Conservation (phyloP, 2,797 vertebrate genomes). For the Coregonus sp. region DNA sequence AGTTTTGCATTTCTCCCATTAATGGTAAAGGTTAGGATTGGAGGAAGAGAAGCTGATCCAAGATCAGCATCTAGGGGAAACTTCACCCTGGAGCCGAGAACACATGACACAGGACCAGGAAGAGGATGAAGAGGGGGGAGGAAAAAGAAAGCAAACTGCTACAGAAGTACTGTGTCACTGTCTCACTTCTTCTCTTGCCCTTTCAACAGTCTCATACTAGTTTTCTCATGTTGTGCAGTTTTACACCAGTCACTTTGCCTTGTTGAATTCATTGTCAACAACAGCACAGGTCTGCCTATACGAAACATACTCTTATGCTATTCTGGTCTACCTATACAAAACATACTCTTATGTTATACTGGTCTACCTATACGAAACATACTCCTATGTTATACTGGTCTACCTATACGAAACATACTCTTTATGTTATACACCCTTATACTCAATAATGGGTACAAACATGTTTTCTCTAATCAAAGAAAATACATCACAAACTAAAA, state of each 20-base stretch:
- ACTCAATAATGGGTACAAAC: background rate
- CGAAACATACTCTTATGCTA: too few relatives aligned
- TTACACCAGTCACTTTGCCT: background rate
- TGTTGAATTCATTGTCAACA: background rate
- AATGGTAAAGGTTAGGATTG: background rate
- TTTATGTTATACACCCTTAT: background rate
- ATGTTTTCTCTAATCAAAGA: background rate
- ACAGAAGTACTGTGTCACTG: background rate
- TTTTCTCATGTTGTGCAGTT: too few relatives aligned
- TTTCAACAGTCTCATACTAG: too few relatives aligned
- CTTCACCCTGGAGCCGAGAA: background rate
- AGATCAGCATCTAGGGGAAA: too few relatives aligned
- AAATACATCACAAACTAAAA: background rate
- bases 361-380: background rate
- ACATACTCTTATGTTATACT: too few relatives aligned
- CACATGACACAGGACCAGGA: slow-evolving; percentile 46
- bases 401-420: background rate
- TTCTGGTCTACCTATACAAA: too few relatives aligned
- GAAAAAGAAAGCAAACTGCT: background rate
- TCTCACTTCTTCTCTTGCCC: background rate
- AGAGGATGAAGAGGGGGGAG: background rate
- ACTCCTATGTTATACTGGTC: background rate
- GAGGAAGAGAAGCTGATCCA: background rate
- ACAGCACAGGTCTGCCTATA: too few relatives aligned
- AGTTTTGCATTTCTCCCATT: background rate